Conservation (phyloP, 2,113 vertebrate species). For the Naja naja region DNA sequence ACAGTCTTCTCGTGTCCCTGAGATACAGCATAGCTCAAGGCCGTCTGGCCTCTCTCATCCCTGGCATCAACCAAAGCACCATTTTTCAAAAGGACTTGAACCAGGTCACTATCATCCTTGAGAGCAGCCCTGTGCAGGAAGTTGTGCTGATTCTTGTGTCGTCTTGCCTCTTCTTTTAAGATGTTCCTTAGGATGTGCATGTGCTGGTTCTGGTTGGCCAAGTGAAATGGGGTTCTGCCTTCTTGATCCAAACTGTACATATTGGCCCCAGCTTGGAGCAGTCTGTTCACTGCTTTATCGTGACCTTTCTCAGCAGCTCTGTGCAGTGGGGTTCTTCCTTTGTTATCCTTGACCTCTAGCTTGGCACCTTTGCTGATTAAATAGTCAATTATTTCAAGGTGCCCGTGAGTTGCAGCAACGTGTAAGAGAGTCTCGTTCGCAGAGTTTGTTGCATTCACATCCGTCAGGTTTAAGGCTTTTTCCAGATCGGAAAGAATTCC, state of each 20-base stretch:
- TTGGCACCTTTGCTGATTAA: conserved; percentile 71
- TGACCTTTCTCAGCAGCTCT: conserved; percentile 71
- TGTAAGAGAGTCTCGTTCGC: conserved; percentile 71
- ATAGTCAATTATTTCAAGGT: conserved; percentile 59
- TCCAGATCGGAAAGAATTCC: conserved; percentile 59
- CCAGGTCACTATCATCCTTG: conserved; percentile 65
- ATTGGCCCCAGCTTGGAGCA: conserved; percentile 61
- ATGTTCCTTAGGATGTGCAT: conserved; percentile 55
- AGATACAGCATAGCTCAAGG: conserved; percentile 70
- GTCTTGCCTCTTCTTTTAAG: conserved; percentile 66
- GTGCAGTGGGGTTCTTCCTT: conserved; percentile 73
- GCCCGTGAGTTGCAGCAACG: conserved; percentile 67
- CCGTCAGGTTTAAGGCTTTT: conserved; percentile 49
- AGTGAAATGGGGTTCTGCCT: conserved; percentile 64
- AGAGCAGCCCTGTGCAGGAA: conserved; percentile 72
- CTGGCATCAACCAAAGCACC: conserved; percentile 55
- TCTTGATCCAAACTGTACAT: conserved; percentile 62
- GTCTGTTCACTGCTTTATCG: conserved; percentile 27
- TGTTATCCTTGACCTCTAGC: conserved; percentile 62
- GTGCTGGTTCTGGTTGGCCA: conserved; percentile 65
- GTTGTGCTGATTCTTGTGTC: conserved; percentile 54
- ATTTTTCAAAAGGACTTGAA: conserved; percentile 65
- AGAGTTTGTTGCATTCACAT: conserved; percentile 53
- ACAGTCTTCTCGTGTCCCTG: conserved; percentile 61
- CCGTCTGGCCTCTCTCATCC: conserved; percentile 65